Evolutionary conservation across 2,113 vertebrate species (phyloP).

Genomic region (Menidia beryllina): DNA sequence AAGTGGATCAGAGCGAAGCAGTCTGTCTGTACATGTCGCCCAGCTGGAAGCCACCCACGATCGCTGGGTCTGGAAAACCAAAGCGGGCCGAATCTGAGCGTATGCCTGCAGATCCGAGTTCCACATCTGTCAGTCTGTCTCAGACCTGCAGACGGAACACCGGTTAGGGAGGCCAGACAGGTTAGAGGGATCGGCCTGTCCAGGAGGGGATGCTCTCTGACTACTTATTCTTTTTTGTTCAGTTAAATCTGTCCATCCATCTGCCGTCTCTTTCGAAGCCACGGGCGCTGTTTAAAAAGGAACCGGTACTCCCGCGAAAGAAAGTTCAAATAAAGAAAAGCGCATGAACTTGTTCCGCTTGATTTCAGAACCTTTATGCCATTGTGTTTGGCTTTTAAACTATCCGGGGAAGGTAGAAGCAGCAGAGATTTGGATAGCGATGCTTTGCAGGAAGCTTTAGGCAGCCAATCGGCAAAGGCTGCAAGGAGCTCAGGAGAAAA

Average conservation of each 20-base stretch:
- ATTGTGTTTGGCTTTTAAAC: no score
- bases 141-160: constrained; percentile 39
- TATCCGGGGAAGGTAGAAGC: no score
- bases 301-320: neutral
- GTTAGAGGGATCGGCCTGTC: constrained; percentile 52
- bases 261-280: neutral
- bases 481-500: no score
- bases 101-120: constrained; percentile 23
- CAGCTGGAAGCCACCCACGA: constrained; percentile 23
- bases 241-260: constrained; percentile 1
- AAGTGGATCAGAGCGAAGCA: constrained; percentile 34
- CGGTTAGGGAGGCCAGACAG: constrained; percentile 56
- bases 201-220: constrained; percentile 35
- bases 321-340: neutral
- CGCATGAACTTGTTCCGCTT: neutral
- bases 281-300: constrained; percentile 26
- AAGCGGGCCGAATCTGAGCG: constrained; percentile 12
- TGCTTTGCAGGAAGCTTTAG: no score
- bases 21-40: constrained; percentile 14
- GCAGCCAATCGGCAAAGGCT: constrained; percentile 24
- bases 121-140: constrained; percentile 33
- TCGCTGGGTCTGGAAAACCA: neutral
- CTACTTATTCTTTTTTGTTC: neutral
- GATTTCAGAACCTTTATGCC: no score
- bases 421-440: no score